Evolutionary conservation across 2,797 vertebrate genomes (phyloP).

Genomic region (Hapalemur alaotrensis): DNA sequence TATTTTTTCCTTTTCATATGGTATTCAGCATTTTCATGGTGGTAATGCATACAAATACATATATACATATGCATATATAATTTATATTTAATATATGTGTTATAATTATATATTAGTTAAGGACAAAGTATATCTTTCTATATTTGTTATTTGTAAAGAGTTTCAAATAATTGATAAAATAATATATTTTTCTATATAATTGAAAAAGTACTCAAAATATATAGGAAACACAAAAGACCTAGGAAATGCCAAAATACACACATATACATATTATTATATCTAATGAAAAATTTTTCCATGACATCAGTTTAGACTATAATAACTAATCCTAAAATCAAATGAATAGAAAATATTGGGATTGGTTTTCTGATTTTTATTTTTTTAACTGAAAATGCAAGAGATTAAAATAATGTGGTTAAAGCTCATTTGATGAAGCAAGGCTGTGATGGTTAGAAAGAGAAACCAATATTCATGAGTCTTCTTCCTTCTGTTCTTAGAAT

Average conservation of each 20-base stretch:
- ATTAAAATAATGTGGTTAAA: not conserved
- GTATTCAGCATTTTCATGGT: not conserved
- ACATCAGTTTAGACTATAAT: not conserved
- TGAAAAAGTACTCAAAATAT: not conserved
- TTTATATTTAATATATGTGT: not conserved
- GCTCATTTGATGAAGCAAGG: not conserved
- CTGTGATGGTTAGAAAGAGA: not conserved
- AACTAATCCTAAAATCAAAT: conserved; percentile 35
- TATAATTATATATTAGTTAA: not conserved
- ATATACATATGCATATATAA: not conserved
- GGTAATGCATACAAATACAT: not conserved
- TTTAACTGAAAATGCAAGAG: not conserved
- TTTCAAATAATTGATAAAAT: not conserved
- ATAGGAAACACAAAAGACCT: not conserved
- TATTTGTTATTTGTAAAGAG: not conserved
- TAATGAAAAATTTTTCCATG: not conserved
- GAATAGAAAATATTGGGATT: not conserved
- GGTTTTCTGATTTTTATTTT: not conserved
- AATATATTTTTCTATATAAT: not conserved
- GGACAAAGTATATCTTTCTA: not conserved
- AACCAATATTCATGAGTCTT: not conserved
- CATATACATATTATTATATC: not conserved
- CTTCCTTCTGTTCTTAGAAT: not conserved
- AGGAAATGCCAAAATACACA: not conserved
- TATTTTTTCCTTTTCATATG: not conserved